Conservation (phyloP, 2,797 vertebrate genomes). For the Arrhamphus sclerolepis region DNA sequence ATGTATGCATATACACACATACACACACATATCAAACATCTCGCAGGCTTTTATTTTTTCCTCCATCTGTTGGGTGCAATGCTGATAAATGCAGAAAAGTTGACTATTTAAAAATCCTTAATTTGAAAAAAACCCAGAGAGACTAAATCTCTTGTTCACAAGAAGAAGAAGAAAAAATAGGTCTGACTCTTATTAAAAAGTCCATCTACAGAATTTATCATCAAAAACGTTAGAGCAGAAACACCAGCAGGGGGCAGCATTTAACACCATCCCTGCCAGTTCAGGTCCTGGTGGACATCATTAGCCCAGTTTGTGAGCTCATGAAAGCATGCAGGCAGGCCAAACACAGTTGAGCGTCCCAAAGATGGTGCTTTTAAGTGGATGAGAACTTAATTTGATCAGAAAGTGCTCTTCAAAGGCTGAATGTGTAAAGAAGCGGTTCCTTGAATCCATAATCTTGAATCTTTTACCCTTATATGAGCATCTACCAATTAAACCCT, state of each 20-base stretch:
- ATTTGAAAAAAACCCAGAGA: too few species aligned
- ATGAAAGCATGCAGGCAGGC: conserved; percentile 2
- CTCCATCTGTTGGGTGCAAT: too few species aligned
- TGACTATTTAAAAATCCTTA: too few species aligned
- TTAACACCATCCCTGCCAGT: conserved; percentile 4
- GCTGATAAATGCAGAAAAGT: too few species aligned
- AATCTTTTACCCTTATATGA: conserved; percentile 33
- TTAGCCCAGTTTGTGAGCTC: conserved; percentile 45
- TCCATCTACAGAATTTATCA: too few species aligned
- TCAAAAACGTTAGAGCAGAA: background rate
- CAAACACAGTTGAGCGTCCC: conserved; percentile 15
- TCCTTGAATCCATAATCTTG: too few species aligned
- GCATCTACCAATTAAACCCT: conserved; percentile 61
- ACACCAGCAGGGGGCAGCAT: conserved; percentile 47
- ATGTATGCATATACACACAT: too few species aligned
- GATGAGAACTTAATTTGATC: conserved; percentile 39
- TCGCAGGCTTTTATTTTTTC: too few species aligned
- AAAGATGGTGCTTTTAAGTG: conserved; percentile 50
- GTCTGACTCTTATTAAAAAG: too few species aligned
- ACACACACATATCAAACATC: too few species aligned
- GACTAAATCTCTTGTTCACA: too few species aligned
- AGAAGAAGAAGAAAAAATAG: too few species aligned
- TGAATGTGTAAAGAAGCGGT: background rate
- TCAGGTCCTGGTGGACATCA: conserved; percentile 46
- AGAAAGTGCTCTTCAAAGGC: conserved; percentile 32